A percentile compares a stretch with the other conserved stretches of the same genome.
These are phyloP conservation scores for Nesogale talazaci DNA, from an alignment of 2,113 vertebrate species.

Conservation along the genomic window DNA sequence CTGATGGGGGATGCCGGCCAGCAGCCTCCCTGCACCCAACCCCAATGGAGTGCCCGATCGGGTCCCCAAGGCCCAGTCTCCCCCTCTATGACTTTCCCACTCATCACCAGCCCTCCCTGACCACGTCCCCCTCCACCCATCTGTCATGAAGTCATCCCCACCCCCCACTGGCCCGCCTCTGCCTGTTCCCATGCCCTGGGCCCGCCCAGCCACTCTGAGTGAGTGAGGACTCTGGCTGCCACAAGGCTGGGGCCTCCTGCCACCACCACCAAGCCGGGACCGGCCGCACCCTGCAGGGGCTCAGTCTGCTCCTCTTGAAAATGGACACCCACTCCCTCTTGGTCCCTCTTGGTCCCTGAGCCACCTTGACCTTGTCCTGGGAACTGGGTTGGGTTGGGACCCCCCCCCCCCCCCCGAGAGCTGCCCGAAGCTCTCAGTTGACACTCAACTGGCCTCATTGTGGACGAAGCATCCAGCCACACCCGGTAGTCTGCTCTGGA, in stretches of 20 bases:
- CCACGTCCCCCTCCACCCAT: not conserved
- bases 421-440: not conserved
- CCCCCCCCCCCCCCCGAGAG: fast-evolving
- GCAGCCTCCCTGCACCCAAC: not conserved
- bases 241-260: not conserved
- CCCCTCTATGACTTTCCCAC: not conserved
- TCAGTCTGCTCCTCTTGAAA: not conserved
- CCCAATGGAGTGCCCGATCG: not conserved
- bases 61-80: not conserved
- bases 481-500: too few relatives aligned
- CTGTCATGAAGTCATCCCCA: not conserved
- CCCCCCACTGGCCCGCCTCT: not conserved
- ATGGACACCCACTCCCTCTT: fast-evolving
- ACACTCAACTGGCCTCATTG: not conserved
- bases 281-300: fast-evolving
- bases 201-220: not conserved
- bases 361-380: fast-evolving
- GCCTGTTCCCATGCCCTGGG: not conserved
- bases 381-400: fast-evolving
- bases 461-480: too few relatives aligned
- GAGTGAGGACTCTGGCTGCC: fast-evolving
- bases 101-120: not conserved
- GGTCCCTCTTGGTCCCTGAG: too few relatives aligned
- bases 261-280: not conserved
- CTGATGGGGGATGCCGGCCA: not conserved